phyloP scores from a whole-genome alignment of 2,797 vertebrate genomes.

The Ispidina lecontei region DNA sequence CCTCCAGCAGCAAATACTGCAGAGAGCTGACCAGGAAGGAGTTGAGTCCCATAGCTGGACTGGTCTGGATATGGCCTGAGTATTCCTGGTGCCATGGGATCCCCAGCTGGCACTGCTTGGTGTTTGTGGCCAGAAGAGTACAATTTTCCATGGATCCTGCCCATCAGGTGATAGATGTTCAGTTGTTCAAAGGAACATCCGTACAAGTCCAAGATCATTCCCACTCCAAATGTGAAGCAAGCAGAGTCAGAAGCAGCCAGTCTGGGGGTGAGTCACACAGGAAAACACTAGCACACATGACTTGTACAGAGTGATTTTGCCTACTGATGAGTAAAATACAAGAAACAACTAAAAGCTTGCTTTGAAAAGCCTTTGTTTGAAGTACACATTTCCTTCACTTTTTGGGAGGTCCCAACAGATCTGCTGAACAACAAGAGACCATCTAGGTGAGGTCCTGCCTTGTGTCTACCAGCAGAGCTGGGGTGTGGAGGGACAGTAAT shows the following conservation, averaged over 20 bases:
- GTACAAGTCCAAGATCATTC: neutral
- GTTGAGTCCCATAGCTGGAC: neutral
- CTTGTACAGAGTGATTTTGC: neutral
- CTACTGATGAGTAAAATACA: neutral
- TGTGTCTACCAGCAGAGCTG: neutral
- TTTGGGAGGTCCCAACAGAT: neutral
- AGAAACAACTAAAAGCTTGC: neutral
- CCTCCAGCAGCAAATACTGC: neutral
- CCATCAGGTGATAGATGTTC: neutral
- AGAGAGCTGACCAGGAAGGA: neutral
- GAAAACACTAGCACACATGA: neutral
- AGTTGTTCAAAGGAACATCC: neutral
- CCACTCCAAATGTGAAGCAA: neutral
- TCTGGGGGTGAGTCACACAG: slow-evolving; percentile 6
- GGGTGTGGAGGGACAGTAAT: neutral
- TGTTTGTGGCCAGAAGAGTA: neutral
- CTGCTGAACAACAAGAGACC: rapidly evolving
- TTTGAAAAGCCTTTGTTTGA: neutral
- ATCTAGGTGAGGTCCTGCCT: neutral
- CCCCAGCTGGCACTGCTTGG: neutral
- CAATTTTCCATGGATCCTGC: neutral
- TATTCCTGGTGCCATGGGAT: neutral
- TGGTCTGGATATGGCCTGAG: neutral
- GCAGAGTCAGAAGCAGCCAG: slow-evolving; percentile 24
- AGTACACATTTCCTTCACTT: neutral